Percentiles rank a stretch among this genome's conserved stretches.
These are phyloP conservation scores for Scatophagus argus DNA, from an alignment of 2,113 vertebrate species.

Conservation along the genomic window DNA sequence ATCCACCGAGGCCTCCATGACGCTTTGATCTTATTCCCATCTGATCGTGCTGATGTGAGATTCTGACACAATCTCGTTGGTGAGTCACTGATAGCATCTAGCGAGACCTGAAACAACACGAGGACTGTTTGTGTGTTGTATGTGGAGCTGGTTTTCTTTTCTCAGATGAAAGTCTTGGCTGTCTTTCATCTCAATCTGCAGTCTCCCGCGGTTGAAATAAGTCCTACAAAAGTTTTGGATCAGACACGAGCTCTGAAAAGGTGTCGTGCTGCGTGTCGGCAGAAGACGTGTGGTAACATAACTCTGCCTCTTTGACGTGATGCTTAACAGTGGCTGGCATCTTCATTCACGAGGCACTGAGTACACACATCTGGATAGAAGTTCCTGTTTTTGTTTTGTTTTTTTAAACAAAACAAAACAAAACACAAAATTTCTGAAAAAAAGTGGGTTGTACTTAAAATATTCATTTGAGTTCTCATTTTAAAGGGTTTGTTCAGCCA, in stretches of 20 bases:
- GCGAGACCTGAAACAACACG: constrained; percentile 30
- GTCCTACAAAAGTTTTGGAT: constrained; percentile 30
- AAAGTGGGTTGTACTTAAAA: neutral
- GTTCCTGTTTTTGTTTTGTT: neutral
- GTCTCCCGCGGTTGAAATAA: constrained; percentile 36
- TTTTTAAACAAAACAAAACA: too few relatives aligned
- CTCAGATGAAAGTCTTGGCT: constrained; percentile 60
- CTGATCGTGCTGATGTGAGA: constrained; percentile 14
- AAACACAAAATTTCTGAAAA: neutral
- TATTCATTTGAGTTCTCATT: neutral
- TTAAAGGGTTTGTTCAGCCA: neutral
- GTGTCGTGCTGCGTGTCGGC: constrained; percentile 19
- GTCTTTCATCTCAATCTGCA: constrained; percentile 47
- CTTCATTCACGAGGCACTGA: constrained; percentile 1
- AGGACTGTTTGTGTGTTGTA: constrained; percentile 21
- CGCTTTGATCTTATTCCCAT: constrained; percentile 41
- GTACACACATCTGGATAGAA: neutral
- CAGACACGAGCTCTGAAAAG: constrained; percentile 10
- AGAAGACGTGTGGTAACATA: neutral
- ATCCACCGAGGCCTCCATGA: constrained; percentile 5
- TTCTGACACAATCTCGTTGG: constrained; percentile 23
- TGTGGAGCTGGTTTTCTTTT: constrained; percentile 12
- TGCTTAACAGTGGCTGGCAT: constrained; percentile 3
- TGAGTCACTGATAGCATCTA: constrained; percentile 21
- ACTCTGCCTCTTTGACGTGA: neutral